phyloP scores from a whole-genome alignment of 2,113 vertebrate genomes.

The Otocyon megalotis region DNA sequence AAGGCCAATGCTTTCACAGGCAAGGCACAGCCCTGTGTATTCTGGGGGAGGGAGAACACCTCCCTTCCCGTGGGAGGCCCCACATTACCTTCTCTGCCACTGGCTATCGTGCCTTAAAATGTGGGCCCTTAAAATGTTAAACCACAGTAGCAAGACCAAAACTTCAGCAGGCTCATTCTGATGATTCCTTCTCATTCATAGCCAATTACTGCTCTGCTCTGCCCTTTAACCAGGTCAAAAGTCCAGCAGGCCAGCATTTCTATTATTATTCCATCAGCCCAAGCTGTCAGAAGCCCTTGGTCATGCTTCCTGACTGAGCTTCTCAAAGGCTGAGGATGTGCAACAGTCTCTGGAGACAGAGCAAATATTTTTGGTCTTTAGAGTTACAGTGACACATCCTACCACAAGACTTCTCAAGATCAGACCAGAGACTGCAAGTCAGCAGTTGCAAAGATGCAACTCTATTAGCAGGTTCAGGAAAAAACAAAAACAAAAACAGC shows the following conservation, averaged over 20 bases:
- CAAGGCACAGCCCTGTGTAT: not conserved
- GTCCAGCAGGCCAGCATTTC: not conserved
- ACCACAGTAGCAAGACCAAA: not conserved
- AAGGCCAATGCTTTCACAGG: slow-evolving; percentile 30
- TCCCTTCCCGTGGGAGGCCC: not conserved
- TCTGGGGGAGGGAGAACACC: not conserved
- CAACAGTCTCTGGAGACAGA: slow-evolving; percentile 56
- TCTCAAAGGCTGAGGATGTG: slow-evolving; percentile 58
- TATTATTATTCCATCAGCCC: not conserved
- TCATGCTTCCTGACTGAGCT: not conserved
- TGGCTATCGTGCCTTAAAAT: not conserved
- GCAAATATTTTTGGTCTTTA: slow-evolving; percentile 65
- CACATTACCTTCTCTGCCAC: not conserved
- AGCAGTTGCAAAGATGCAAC: slow-evolving; percentile 22
- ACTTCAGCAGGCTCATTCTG: not conserved
- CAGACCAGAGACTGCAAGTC: slow-evolving; percentile 14
- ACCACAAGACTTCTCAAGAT: not conserved
- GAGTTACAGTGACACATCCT: not conserved
- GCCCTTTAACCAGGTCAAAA: slow-evolving; percentile 43
- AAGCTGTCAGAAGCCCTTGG: slow-evolving; percentile 27
- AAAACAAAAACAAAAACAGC: not conserved
- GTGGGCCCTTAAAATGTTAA: not conserved
- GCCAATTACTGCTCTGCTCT: not conserved
- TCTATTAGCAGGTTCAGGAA: slow-evolving; percentile 20
- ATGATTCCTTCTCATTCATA: not conserved